phyloP scores from a whole-genome alignment of 2,888 invertebrate genomes.

The Trissoscelio sp. region DNA sequence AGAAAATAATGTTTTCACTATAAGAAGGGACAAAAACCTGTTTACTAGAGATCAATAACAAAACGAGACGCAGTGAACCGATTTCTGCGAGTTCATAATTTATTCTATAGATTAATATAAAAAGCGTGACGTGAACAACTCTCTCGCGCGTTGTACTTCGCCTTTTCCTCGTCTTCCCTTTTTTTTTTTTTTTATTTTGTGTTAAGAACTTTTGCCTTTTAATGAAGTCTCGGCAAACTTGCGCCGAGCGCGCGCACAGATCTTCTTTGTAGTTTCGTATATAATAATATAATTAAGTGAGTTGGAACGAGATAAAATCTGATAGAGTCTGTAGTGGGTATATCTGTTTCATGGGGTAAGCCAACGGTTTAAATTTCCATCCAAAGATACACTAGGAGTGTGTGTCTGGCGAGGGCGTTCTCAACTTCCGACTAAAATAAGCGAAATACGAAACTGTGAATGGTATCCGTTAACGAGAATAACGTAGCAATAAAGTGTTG shows the following conservation, averaged over 20 bases:
- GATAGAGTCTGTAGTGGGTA: conserved; percentile 48
- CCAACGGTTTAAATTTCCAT: conserved; percentile 58
- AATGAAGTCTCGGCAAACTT: conserved; percentile 54
- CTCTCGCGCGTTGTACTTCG: background rate
- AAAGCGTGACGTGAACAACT: conserved; percentile 35
- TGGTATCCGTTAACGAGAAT: conserved; percentile 48
- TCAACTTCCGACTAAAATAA: conserved; percentile 55
- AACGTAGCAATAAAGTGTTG: conserved; percentile 43
- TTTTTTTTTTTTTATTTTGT: background rate
- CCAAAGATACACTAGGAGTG: conserved; percentile 24
- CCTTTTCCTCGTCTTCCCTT: background rate
- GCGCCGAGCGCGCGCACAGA: conserved; percentile 14
- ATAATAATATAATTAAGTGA: conserved; percentile 65
- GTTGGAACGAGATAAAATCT: conserved; percentile 62
- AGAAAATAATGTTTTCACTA: no score
- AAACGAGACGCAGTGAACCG: background rate
- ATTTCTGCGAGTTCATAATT: conserved; percentile 22
- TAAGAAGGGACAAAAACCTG: no score
- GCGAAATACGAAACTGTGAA: conserved; percentile 57
- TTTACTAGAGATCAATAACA: conserved; percentile 25
- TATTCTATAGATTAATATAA: conserved; percentile 44
- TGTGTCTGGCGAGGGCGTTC: conserved; percentile 23
- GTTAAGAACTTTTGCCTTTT: conserved; percentile 53
- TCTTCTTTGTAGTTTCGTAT: conserved; percentile 58
- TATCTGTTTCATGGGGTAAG: conserved; percentile 53